Percentiles rank a stretch among this genome's conserved stretches.
These are phyloP conservation scores for Synanthedon vespiformis DNA, from an alignment of 2,888 invertebrate genomes.

Conservation along the genomic window DNA sequence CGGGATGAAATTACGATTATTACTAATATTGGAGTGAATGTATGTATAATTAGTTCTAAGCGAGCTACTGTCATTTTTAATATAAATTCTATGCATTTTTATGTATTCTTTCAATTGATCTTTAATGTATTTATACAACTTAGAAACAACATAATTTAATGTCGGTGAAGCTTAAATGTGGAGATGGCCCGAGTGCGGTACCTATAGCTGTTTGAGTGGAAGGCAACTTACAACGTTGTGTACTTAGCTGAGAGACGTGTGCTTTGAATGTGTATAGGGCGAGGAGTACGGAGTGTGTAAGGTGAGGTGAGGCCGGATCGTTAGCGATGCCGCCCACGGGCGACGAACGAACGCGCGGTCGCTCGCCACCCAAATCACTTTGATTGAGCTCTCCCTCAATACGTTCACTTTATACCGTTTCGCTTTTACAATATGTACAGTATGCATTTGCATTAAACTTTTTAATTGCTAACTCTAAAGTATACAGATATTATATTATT, in stretches of 20 bases:
- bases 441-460: background rate
- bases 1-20: too few relatives aligned
- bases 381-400: conserved; percentile 11
- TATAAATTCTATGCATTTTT: too few relatives aligned
- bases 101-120: too few relatives aligned
- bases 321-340: conserved; percentile 11
- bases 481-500: background rate
- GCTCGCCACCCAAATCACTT: conserved; percentile 12
- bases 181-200: too few relatives aligned
- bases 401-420: conserved; percentile 5
- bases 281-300: conserved; percentile 1
- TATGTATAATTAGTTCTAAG: too few relatives aligned
- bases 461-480: background rate
- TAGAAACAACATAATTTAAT: too few relatives aligned
- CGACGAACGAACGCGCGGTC: conserved; percentile 6
- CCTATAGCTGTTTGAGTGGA: background rate
- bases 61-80: too few relatives aligned
- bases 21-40: too few relatives aligned
- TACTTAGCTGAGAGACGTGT: background rate
- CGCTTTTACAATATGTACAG: conserved; percentile 1
- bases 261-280: background rate
- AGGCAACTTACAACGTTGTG: background rate
- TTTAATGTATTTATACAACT: too few relatives aligned
- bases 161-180: too few relatives aligned
- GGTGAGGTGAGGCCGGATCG: conserved; percentile 7